These are phyloP conservation scores for Acheta domesticus DNA, from an alignment of 2,888 invertebrate species.

Conservation along the genomic window DNA sequence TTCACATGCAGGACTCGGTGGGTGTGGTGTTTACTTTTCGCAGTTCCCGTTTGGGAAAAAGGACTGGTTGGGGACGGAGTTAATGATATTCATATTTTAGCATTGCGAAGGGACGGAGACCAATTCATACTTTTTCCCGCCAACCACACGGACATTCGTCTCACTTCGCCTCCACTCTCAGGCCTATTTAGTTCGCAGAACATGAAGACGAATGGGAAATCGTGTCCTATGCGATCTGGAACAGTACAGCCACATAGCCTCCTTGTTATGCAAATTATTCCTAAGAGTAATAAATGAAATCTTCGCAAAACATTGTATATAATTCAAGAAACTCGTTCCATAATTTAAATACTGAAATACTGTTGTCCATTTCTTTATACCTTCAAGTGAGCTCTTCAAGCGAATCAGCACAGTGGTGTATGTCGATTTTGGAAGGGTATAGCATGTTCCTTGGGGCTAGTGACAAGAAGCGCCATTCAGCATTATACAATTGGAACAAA, in stretches of 20 bases:
- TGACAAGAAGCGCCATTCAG: too few species aligned
- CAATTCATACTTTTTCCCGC: not conserved
- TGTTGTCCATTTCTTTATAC: not conserved
- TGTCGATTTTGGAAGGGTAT: too few species aligned
- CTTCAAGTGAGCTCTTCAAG: too few species aligned
- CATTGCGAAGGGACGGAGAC: not conserved
- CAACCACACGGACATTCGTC: not conserved
- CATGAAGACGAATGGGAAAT: not conserved
- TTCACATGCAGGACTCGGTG: not conserved
- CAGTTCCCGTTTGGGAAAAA: too few species aligned
- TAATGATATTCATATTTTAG: constrained; percentile 7
- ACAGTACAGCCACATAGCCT: too few species aligned
- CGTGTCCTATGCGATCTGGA: not conserved
- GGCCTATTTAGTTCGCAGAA: not conserved
- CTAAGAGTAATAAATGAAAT: too few species aligned
- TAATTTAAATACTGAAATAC: too few species aligned
- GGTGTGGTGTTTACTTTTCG: not conserved
- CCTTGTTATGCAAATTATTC: too few species aligned
- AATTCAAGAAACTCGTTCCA: too few species aligned
- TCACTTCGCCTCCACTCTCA: not conserved
- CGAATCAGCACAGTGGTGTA: not conserved
- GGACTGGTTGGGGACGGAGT: not conserved
- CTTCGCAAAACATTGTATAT: too few species aligned
- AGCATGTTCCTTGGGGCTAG: too few species aligned
- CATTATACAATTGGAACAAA: too few species aligned